Conservation (phyloP, 2,113 vertebrate species). For the Zapus hudsonius region DNA sequence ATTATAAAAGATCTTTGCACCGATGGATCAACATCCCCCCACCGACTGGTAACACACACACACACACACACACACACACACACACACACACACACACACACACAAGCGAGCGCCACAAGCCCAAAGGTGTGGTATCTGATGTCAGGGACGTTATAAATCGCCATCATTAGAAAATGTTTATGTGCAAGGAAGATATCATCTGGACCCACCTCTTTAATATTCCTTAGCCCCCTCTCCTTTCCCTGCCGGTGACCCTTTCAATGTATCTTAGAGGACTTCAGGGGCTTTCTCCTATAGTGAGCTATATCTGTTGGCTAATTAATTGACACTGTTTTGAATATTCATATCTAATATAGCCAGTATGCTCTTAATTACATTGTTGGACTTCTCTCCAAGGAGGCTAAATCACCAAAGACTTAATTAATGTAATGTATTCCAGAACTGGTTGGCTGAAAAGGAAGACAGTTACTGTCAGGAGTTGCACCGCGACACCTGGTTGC, state of each 20-base stretch:
- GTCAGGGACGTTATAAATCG: conserved; percentile 86
- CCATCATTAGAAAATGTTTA: conserved; percentile 87
- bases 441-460: conserved; percentile 93
- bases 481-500: conserved; percentile 97
- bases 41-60: background rate
- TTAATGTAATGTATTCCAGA: conserved; percentile 99
- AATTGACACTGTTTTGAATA: conserved; percentile 99
- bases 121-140: conserved; percentile 79
- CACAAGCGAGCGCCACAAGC: conserved; percentile 46
- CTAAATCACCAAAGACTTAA: conserved; percentile 99
- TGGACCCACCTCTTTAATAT: conserved; percentile 88
- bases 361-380: conserved; percentile 99
- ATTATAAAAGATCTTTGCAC: conserved; percentile 83
- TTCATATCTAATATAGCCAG: conserved; percentile 98
- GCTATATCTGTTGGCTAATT: conserved; percentile 95
- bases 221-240: conserved; percentile 80
- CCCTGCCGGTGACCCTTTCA: conserved; percentile 92
- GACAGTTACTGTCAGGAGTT: conserved; percentile 97
- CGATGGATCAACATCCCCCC: conserved; percentile 55
- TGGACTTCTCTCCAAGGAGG: conserved; percentile 99
- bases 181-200: conserved; percentile 84
- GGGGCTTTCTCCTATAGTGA: conserved; percentile 89
- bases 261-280: conserved; percentile 91
- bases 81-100: background rate
- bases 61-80: background rate